Percentiles rank a stretch among this genome's conserved stretches.
Evolutionary conservation across 1,140 invertebrate species (phyloP).

Genomic region (Drosophila takahashii): DNA sequence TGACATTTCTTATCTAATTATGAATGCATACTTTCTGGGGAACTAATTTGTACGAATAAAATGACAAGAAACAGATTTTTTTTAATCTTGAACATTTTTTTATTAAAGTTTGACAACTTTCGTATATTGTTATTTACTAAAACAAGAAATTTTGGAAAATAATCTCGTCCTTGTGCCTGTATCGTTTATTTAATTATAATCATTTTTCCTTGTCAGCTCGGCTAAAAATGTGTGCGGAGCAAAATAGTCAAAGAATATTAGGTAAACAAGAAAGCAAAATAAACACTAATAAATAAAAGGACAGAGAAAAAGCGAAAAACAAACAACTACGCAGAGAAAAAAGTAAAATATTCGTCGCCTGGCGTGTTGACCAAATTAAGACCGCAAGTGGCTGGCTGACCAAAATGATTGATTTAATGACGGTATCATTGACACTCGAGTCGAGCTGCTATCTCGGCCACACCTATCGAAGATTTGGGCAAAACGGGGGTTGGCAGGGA

Average conservation of each 20-base stretch:
- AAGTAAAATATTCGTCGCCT: slow-evolving; percentile 40
- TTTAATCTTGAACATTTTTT: no score
- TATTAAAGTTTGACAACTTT: no score
- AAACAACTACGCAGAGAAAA: slow-evolving; percentile 23
- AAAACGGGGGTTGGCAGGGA: neutral
- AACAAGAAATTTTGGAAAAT: neutral
- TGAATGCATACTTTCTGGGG: neutral
- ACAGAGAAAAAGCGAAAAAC: slow-evolving; percentile 11
- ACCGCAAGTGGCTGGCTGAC: slow-evolving; percentile 65
- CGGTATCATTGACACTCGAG: slow-evolving; percentile 62
- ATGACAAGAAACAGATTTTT: no score
- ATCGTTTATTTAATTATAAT: slow-evolving; percentile 72
- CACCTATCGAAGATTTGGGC: slow-evolving; percentile 23
- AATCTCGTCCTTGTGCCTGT: slow-evolving; percentile 3
- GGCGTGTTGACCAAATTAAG: slow-evolving; percentile 48
- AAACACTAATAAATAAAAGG: slow-evolving; percentile 48
- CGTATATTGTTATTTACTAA: slow-evolving; percentile 37
- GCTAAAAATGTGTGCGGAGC: slow-evolving; percentile 15
- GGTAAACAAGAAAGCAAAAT: slow-evolving; percentile 44
- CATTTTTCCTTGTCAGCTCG: slow-evolving; percentile 63
- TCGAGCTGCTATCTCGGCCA: slow-evolving; percentile 18
- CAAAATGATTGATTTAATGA: slow-evolving; percentile 76
- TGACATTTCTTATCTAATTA: neutral
- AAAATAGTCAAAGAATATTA: slow-evolving; percentile 36
- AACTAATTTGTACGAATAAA: no score